Conservation (phyloP, 2,888 invertebrate genomes). For the Scaeva pyrastri region DNA sequence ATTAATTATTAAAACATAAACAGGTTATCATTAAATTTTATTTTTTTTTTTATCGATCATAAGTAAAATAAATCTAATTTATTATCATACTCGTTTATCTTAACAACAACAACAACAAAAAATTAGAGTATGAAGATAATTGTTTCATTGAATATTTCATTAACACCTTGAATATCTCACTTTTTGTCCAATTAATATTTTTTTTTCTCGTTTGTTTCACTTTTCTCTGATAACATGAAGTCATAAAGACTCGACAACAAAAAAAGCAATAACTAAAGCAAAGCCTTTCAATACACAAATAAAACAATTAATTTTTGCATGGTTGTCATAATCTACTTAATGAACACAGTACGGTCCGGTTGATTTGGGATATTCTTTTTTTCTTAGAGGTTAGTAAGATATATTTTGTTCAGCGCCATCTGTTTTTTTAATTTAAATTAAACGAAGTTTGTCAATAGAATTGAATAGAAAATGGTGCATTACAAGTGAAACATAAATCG, state of each 20-base stretch:
- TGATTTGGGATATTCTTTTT: no score
- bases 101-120: not conserved
- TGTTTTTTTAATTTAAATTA: no score
- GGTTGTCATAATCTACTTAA: slow-evolving; percentile 12
- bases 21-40: not conserved
- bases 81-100: slow-evolving; percentile 39
- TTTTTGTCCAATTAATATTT: slow-evolving; percentile 42
- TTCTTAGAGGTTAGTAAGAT: no score
- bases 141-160: slow-evolving; percentile 57
- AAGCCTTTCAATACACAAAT: slow-evolving; percentile 18
- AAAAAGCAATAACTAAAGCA: slow-evolving; percentile 25
- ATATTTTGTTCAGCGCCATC: no score
- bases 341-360: not conserved
- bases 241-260: slow-evolving; percentile 14
- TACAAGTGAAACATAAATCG: no score
- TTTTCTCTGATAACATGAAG: slow-evolving; percentile 40
- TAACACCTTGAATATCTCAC: slow-evolving; percentile 66
- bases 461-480: no score
- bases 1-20: no score
- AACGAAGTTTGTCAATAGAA: no score
- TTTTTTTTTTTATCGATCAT: slow-evolving; percentile 17
- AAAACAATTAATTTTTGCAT: slow-evolving; percentile 38
- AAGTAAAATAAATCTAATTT: slow-evolving; percentile 48
- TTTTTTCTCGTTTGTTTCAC: slow-evolving; percentile 1
- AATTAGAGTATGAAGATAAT: slow-evolving; percentile 1